phyloP scores from a whole-genome alignment of 2,888 invertebrate species.

The Melikaiella ostensackeni region DNA sequence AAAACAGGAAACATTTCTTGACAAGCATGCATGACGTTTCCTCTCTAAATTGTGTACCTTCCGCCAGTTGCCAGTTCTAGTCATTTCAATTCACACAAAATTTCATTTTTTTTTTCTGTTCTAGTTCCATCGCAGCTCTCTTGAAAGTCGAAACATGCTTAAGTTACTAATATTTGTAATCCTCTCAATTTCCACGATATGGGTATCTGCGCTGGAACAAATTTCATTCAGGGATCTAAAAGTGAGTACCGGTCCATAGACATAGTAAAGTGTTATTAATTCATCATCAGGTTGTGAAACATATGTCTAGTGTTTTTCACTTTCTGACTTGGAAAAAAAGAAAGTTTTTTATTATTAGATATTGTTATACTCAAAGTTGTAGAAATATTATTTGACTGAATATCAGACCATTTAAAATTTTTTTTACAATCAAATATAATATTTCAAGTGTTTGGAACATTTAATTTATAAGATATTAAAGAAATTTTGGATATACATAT shows the following conservation, averaged over 20 bases:
- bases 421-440: too few relatives aligned
- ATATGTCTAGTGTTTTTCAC: background rate
- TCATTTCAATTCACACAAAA: background rate
- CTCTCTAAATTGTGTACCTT: background rate
- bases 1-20: background rate
- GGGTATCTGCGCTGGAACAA: background rate
- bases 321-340: background rate
- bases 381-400: too few relatives aligned
- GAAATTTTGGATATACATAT: background rate
- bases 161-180: conserved; percentile 1
- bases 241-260: conserved; percentile 1
- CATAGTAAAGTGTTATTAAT: background rate
- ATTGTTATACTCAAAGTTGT: too few relatives aligned
- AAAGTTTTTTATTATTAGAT: background rate
- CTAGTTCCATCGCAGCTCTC: background rate
- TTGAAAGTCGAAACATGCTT: background rate
- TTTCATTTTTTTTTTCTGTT: background rate
- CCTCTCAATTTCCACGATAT: conserved; percentile 3
- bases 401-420: too few relatives aligned
- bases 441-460: too few relatives aligned
- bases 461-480: background rate
- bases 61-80: background rate
- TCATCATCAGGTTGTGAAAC: background rate
- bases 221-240: conserved; percentile 17
- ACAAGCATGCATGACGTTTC: background rate